Evolutionary conservation across 2,113 vertebrate genomes (phyloP), one percentile per base, ranked within the genome.

Genomic region (Hemichromis elongatus): DNA sequence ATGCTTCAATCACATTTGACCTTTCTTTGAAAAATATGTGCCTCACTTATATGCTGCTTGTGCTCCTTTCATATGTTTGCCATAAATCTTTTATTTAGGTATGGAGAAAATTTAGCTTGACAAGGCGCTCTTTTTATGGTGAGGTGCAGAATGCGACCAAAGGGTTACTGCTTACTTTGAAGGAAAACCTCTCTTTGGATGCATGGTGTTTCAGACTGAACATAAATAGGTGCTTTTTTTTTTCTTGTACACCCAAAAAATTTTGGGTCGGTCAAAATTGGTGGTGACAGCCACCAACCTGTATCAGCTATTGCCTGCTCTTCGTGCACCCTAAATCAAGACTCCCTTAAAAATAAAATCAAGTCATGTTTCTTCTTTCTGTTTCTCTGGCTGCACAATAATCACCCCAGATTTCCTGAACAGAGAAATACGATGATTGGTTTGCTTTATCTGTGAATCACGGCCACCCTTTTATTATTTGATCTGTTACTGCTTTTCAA

Each of bases 361-460:
- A 45, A 50, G 42, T 82, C 18, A 80, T 19, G 1, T 45, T 6
- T 56, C 16, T 61, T 42, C 81, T 77, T 52, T 35, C 16, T 61
- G 33, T 86, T 16, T 12, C 21, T 35, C 35, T 63, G 18, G 50
- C 75, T 63, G 5, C 6, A n/a, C 81, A 50, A 66, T 26, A 84
- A 52, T 80, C 2, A 8, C 21, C 70, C 4, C 9, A 59, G 81
- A 78, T 78, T 26, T 19, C n/a, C 19, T 85, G 11, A 35, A 3
- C 30, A 10, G 26, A 50, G 14, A 19, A 56, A 19, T 73, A 14
- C 26, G 80, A 78, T 82, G 52, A 86, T 88, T 79, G 40, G 82
- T 81, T 88, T 82, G 82, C 70, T 85, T 79, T 73, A 66, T 59
- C 77, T 63, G 50, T 78, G 16, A 79, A 53, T 80, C 70, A 66